Evolutionary conservation across 2,113 vertebrate species (phyloP), one percentile per base, ranked within the genome.

Genomic region (Octodon degus): DNA sequence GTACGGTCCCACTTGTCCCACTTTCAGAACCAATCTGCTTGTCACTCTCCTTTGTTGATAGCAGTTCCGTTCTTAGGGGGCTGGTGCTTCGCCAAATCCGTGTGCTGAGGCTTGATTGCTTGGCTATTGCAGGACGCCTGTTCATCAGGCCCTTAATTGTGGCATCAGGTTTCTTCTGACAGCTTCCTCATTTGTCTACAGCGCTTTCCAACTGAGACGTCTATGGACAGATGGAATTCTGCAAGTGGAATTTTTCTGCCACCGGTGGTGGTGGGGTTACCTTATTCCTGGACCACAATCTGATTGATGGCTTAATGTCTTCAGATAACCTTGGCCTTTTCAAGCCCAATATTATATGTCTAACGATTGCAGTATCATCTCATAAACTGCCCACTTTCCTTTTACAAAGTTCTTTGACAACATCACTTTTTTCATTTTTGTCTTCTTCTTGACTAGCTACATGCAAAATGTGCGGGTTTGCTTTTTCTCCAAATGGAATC

Each of bases 381-480:
- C 24, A 90, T 58, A 93, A 95, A 83, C 63, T 80, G 58, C 67
- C 79, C 72, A 74, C 68, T 30, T 86, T 93, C 67, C 72, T 91
- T 55, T 74, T 86, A 37, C n/a, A 93, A 92, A 91, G 58, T 40
- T 76, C 79, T 96, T 96, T 93, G 68, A 92, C 90, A 86, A 19
- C 93, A 91, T 37, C 40, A 19, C 53, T 85, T 92, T 95, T 89
- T 81, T 37, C 25, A 65, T 86, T 92, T 91, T 86, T 27, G 89
- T 90, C 2, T 92, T 97, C 79, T 93, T 93, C 55, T 94, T n/a
- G 12, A 55, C 95, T 96, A 79, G 85, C 77, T 93, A 89, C 67
- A 72, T 77, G 68, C 58, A 53, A 96, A 95, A 70, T 53, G 67
- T 81, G 74, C 65, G 95, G 89, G 94, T 93, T 95, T 84, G 80